A percentile compares a stretch with the other conserved stretches of the same genome.
Conservation (phyloP, 2,113 vertebrate genomes). For the Coturnix japonica region DNA sequence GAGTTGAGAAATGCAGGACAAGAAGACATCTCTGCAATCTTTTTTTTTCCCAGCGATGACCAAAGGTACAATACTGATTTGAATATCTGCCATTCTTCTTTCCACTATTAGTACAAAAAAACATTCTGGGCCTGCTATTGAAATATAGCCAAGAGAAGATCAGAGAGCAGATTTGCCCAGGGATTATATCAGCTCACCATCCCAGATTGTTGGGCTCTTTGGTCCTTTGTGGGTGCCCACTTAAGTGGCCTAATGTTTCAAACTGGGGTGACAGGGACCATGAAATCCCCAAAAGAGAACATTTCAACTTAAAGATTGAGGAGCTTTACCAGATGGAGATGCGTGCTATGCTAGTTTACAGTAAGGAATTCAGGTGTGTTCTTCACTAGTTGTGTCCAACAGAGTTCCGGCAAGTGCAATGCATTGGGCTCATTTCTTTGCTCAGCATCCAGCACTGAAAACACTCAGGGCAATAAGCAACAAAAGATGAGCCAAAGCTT, state of each 20-base stretch:
- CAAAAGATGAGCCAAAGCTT: rapidly evolving
- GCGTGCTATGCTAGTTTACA: not conserved
- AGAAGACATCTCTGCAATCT: not conserved
- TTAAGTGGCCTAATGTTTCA: not conserved
- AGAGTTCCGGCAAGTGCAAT: not conserved
- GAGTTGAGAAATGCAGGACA: not conserved
- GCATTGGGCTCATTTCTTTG: rapidly evolving
- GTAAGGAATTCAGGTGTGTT: not conserved
- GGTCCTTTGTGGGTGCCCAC: not conserved
- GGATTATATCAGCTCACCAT: not conserved
- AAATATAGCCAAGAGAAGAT: not conserved
- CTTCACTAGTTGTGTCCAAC: not conserved
- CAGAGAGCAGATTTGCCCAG: not conserved
- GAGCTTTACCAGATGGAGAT: not conserved
- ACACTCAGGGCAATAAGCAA: not conserved
- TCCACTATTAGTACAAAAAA: not conserved
- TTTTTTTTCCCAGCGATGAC: not conserved
- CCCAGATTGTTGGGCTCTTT: not conserved
- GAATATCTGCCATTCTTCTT: not conserved
- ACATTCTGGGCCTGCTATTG: not conserved
- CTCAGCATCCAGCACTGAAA: not conserved
- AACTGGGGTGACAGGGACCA: not conserved
- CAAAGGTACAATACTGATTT: not conserved
- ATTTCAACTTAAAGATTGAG: not conserved
- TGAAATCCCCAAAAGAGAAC: not conserved